phyloP scores from a whole-genome alignment of 1,140 invertebrate species.

The Orius insidiosus region DNA sequence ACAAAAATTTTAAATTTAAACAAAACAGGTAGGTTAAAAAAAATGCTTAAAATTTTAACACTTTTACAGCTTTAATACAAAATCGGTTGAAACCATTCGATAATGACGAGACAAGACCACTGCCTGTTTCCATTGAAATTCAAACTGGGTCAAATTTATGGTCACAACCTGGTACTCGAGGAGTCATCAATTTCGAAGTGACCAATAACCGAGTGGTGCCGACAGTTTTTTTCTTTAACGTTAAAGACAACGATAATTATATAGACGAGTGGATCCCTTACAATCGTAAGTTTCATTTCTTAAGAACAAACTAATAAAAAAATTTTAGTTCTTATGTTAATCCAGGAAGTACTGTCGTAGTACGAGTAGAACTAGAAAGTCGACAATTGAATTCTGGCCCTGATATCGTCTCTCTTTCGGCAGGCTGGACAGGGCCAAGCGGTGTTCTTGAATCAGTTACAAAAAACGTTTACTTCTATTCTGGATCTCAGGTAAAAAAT shows the following conservation, averaged over 20 bases:
- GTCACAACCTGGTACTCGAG: neutral
- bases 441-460: neutral
- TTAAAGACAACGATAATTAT: neutral
- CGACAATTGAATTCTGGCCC: neutral
- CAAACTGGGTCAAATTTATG: slow-evolving; percentile 4
- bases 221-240: neutral
- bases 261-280: neutral
- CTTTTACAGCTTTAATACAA: neutral
- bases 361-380: neutral
- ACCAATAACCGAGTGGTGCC: slow-evolving; percentile 3
- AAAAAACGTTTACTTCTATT: neutral
- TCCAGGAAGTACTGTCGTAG: neutral
- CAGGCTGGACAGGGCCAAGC: neutral
- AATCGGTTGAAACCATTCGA: neutral
- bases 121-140: slow-evolving; percentile 12
- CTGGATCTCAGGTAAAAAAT: neutral
- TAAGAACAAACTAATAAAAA: neutral
- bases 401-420: neutral
- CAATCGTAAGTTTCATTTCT: neutral
- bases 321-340: neutral
- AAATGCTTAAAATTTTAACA: neutral
- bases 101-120: neutral
- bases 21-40: slow-evolving; percentile 1
- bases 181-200: slow-evolving; percentile 9
- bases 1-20: neutral